Conservation (phyloP, 2,888 invertebrate genomes). For the Hydriomena furcata region DNA sequence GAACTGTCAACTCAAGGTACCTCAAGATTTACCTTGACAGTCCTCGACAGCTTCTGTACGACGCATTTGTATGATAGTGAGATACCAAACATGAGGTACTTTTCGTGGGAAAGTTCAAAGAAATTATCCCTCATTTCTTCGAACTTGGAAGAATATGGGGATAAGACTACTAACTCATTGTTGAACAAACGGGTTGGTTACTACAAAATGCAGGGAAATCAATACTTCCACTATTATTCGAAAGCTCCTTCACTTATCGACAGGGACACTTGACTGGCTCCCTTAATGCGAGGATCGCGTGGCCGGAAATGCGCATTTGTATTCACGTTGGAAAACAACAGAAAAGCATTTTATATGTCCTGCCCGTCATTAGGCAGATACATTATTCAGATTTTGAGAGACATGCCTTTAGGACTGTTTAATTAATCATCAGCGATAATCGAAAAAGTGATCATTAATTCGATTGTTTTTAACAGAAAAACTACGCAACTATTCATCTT, state of each 20-base stretch:
- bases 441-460: background rate
- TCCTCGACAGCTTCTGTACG: too few relatives aligned
- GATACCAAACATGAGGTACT: too few relatives aligned
- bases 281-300: slow-evolving; percentile 78
- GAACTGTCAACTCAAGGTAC: too few relatives aligned
- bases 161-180: too few relatives aligned
- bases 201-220: slow-evolving; percentile 12
- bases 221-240: slow-evolving; percentile 19
- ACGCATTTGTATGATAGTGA: too few relatives aligned
- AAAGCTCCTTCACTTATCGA: slow-evolving; percentile 47
- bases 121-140: too few relatives aligned
- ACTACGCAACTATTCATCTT: too few relatives aligned
- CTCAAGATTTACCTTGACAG: too few relatives aligned
- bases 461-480: too few relatives aligned
- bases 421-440: slow-evolving; percentile 41
- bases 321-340: slow-evolving; percentile 66
- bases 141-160: too few relatives aligned
- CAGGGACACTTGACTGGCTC: slow-evolving; percentile 63
- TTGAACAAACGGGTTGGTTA: background rate
- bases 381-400: slow-evolving; percentile 61
- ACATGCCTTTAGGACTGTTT: slow-evolving; percentile 50
- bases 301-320: slow-evolving; percentile 77
- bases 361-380: slow-evolving; percentile 65
- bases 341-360: slow-evolving; percentile 69
- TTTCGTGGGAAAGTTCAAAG: too few relatives aligned